Evolutionary conservation across 2,888 invertebrate genomes (phyloP).

Genomic region (Invenusta paracnida): DNA sequence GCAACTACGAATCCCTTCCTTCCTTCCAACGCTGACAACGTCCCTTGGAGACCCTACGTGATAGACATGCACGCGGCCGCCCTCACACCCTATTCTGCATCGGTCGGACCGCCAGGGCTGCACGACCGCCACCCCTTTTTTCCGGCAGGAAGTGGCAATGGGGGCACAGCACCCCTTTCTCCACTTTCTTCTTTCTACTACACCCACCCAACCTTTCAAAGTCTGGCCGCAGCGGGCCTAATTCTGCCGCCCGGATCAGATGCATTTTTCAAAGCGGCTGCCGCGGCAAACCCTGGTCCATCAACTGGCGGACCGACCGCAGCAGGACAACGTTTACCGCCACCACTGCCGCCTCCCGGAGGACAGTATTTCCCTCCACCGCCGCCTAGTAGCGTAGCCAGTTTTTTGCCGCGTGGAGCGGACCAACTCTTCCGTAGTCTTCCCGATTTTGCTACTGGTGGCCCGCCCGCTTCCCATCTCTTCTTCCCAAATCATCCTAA

Average conservation of each 20-base stretch:
- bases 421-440: background rate
- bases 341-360: background rate
- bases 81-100: background rate
- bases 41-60: background rate
- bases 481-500: background rate
- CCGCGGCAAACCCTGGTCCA: slow-evolving; percentile 30
- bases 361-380: background rate
- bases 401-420: background rate
- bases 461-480: background rate
- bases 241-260: slow-evolving; percentile 37
- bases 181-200: slow-evolving; percentile 24
- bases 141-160: background rate
- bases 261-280: slow-evolving; percentile 43
- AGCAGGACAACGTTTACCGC: background rate
- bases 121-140: background rate
- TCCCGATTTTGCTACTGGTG: background rate
- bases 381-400: background rate
- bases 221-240: slow-evolving; percentile 49
- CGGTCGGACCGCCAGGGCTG: too few relatives aligned
- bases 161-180: slow-evolving; percentile 36
- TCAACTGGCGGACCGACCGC: background rate
- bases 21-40: background rate
- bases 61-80: background rate
- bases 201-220: slow-evolving; percentile 45
- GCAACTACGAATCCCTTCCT: background rate